phyloP scores from a whole-genome alignment of 2,797 vertebrate species.

The Tolypeutes matacus region DNA sequence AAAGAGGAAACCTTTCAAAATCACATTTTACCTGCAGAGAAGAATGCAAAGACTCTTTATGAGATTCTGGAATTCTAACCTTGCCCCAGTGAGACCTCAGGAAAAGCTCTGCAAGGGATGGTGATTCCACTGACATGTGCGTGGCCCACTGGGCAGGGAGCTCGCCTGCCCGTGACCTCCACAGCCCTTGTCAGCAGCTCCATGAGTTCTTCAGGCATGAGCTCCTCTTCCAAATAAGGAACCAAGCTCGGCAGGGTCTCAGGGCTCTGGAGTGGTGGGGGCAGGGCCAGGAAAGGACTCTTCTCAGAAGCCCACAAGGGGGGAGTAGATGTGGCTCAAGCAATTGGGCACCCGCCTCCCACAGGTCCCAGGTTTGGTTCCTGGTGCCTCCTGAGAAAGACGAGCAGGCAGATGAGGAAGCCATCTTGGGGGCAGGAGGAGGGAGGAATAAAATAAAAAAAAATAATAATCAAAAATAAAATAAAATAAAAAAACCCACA shows the following conservation, averaged over 20 bases:
- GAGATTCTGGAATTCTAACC: not conserved
- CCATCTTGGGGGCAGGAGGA: too few relatives aligned
- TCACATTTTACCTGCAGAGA: not conserved
- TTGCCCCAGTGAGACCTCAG: not conserved
- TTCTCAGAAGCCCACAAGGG: not conserved
- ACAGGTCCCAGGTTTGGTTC: too few relatives aligned
- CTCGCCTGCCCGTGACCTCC: not conserved
- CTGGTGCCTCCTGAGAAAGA: too few relatives aligned
- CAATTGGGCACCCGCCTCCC: too few relatives aligned
- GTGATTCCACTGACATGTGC: not conserved
- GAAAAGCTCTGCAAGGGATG: not conserved
- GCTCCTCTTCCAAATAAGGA: not conserved
- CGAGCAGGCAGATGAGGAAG: too few relatives aligned
- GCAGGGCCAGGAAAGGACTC: not conserved
- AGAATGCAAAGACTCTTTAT: not conserved
- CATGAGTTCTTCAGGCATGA: accelerated
- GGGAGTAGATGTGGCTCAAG: too few relatives aligned
- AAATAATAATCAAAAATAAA: too few relatives aligned
- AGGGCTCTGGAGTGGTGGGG: too few relatives aligned
- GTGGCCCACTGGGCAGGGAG: not conserved
- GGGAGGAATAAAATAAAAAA: too few relatives aligned
- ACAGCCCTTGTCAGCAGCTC: not conserved
- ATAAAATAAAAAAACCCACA: not conserved
- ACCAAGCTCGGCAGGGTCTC: not conserved
- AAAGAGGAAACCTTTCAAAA: not conserved